phyloP scores from a whole-genome alignment of 2,113 vertebrate species.

The Scomber japonicus region DNA sequence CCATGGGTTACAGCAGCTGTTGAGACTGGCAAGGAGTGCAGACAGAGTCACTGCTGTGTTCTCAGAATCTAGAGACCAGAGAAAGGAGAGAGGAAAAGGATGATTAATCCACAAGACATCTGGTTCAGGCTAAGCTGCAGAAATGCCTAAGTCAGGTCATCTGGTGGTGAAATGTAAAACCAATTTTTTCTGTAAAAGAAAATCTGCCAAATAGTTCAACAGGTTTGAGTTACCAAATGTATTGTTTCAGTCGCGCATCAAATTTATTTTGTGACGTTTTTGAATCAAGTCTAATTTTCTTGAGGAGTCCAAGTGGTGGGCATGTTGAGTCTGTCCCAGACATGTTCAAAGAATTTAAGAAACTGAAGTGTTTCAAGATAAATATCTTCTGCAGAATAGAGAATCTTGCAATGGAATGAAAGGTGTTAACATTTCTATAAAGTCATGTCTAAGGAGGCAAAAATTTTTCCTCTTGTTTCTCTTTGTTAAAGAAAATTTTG shows the following conservation, averaged over 20 bases:
- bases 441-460: neutral
- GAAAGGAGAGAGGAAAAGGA: conserved; percentile 29
- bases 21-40: conserved; percentile 93
- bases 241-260: neutral
- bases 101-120: conserved; percentile 57
- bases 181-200: neutral
- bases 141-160: conserved; percentile 17
- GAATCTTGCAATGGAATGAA: neutral
- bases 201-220: conserved; percentile 1
- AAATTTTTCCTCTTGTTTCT: too few relatives aligned
- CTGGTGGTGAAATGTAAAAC: conserved; percentile 13
- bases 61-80: conserved; percentile 88
- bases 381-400: neutral
- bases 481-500: too few relatives aligned
- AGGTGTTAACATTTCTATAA: neutral
- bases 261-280: neutral
- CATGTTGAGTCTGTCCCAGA: neutral
- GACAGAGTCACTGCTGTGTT: conserved; percentile 92
- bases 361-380: neutral
- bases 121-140: conserved; percentile 30
- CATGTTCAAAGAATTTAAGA: neutral
- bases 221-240: neutral
- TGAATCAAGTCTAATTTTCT: conserved; percentile 8
- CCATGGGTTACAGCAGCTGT: conserved; percentile 99
- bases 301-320: neutral